Evolutionary conservation across 2,888 invertebrate genomes (phyloP).

Genomic region (Mycalesis mineus): DNA sequence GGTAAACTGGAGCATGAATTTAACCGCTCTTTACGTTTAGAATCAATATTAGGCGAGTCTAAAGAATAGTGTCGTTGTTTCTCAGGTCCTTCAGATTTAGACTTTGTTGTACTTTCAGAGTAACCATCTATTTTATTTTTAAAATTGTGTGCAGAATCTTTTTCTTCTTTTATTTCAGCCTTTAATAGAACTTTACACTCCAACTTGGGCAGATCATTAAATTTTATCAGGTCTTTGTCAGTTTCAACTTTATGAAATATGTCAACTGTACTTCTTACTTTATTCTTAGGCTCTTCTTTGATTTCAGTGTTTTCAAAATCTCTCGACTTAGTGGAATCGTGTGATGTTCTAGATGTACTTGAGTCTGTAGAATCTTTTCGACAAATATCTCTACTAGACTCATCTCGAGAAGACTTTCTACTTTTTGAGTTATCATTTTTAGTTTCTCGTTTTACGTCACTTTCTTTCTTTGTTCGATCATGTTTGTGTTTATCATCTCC

Average conservation of each 20-base stretch:
- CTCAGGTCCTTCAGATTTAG: constrained; percentile 54
- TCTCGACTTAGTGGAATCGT: constrained; percentile 63
- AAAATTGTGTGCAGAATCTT: constrained; percentile 39
- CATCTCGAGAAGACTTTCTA: constrained; percentile 68
- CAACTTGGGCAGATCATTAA: constrained; percentile 35
- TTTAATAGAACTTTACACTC: constrained; percentile 46
- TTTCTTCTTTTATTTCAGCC: constrained; percentile 73
- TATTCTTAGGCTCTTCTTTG: constrained; percentile 60
- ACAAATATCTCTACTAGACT: constrained; percentile 58
- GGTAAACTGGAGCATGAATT: constrained; percentile 80
- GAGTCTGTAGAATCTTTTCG: constrained; percentile 76
- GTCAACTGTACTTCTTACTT: constrained; percentile 62
- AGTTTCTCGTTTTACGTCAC: constrained; percentile 59
- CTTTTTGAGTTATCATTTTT: constrained; percentile 60
- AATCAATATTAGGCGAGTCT: constrained; percentile 64
- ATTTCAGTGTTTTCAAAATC: constrained; percentile 55
- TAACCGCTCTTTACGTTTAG: constrained; percentile 79
- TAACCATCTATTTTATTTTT: constrained; percentile 47
- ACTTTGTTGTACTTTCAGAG: constrained; percentile 42
- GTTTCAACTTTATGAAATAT: constrained; percentile 67
- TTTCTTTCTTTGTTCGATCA: constrained; percentile 61
- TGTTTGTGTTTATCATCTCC: constrained; percentile 74
- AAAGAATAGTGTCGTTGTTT: constrained; percentile 72
- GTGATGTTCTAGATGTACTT: constrained; percentile 64
- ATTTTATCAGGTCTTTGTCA: constrained; percentile 63